Conservation (phyloP, 2,888 invertebrate genomes). For the Caenorhabditis parvicauda region DNA sequence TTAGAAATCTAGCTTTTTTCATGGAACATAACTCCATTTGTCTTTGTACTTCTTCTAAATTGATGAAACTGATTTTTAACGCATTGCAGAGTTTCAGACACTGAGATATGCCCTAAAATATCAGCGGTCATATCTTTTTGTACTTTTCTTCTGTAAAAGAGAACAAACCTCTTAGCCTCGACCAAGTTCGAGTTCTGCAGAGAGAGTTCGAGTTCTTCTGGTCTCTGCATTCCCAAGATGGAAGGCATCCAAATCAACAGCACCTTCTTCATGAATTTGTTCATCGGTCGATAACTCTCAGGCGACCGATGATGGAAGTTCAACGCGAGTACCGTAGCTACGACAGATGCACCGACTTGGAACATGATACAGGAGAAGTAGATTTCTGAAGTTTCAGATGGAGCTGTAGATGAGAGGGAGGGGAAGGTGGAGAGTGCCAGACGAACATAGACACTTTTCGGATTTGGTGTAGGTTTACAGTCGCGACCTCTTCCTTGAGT, state of each 20-base stretch:
- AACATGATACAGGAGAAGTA: slow-evolving; percentile 61
- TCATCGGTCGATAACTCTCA: slow-evolving; percentile 60
- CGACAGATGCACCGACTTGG: slow-evolving; percentile 59
- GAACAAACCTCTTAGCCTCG: not conserved
- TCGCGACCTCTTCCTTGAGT: no score
- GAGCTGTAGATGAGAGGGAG: not conserved
- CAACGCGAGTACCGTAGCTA: slow-evolving; percentile 65
- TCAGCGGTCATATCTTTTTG: no score
- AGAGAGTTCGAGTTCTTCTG: slow-evolving; percentile 30
- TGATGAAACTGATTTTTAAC: no score
- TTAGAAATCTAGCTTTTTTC: no score
- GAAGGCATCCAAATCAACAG: slow-evolving; percentile 53
- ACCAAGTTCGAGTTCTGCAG: slow-evolving; percentile 16
- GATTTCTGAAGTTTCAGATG: slow-evolving; percentile 42
- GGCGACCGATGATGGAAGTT: slow-evolving; percentile 69
- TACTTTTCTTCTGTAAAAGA: no score
- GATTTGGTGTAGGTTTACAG: no score
- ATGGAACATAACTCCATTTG: no score
- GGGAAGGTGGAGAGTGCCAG: not conserved
- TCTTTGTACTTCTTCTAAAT: no score
- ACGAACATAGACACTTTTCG: no score
- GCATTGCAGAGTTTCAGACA: no score
- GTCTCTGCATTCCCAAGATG: slow-evolving; percentile 53
- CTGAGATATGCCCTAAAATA: no score
- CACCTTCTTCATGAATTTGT: slow-evolving; percentile 43